A percentile compares a stretch with the other conserved stretches of the same genome.
phyloP scores from a whole-genome alignment of 2,113 vertebrate species.

The Pantherophis guttatus region DNA sequence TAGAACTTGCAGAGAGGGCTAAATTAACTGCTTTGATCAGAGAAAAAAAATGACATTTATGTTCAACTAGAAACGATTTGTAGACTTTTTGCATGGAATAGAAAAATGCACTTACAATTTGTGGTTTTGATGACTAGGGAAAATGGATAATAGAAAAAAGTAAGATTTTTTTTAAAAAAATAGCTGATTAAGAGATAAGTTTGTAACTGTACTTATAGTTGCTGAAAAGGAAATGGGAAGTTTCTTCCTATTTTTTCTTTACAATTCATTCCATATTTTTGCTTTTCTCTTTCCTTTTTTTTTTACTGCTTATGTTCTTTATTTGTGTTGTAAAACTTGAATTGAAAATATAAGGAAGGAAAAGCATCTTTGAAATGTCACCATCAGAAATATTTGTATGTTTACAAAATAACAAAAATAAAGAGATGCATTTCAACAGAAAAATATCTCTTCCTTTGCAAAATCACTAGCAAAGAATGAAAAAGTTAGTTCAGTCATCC shows the following conservation, averaged over 20 bases:
- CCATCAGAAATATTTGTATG: neutral
- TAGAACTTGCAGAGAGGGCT: neutral
- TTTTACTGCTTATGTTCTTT: neutral
- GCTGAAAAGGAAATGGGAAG: neutral
- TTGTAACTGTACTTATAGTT: neutral
- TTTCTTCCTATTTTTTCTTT: neutral
- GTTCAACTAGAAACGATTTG: neutral
- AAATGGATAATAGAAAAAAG: neutral
- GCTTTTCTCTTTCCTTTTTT: neutral
- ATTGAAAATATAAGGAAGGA: neutral
- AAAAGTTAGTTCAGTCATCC: conserved; percentile 11
- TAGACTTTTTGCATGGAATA: neutral
- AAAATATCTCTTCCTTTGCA: neutral
- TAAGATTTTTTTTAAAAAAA: neutral
- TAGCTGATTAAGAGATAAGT: neutral
- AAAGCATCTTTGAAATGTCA: neutral
- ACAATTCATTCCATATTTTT: neutral
- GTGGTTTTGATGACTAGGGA: neutral
- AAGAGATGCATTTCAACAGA: conserved; percentile 5
- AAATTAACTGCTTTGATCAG: neutral
- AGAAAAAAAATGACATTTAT: neutral
- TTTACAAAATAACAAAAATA: conserved; percentile 16
- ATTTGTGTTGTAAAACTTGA: neutral
- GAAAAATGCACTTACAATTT: neutral
- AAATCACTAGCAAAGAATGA: neutral